Conservation (phyloP, 2,797 vertebrate species). For the Etheostoma perlongum region DNA sequence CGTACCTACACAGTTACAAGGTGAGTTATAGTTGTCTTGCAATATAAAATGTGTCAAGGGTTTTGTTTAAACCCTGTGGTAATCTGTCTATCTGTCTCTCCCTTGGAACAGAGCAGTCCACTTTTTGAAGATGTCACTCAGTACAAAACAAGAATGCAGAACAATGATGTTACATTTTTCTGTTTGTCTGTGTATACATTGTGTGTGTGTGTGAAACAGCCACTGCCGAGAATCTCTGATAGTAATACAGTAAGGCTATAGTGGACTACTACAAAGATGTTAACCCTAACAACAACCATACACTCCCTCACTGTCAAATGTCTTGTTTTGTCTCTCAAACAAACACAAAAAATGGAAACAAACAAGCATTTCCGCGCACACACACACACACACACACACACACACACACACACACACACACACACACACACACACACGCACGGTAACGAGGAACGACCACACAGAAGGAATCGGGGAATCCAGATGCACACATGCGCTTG, state of each 20-base stretch:
- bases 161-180: slow-evolving; percentile 48
- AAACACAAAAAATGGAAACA: slow-evolving; percentile 43
- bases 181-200: slow-evolving; percentile 28
- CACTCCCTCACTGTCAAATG: slow-evolving; percentile 40
- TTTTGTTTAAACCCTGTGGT: slow-evolving; percentile 31
- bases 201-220: slow-evolving; percentile 65
- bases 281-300: slow-evolving; percentile 59
- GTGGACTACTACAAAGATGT: slow-evolving; percentile 70
- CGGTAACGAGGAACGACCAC: slow-evolving; percentile 63
- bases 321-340: slow-evolving; percentile 28
- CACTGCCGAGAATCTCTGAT: slow-evolving; percentile 77
- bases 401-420: slow-evolving; percentile 31
- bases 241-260: slow-evolving; percentile 81
- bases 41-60: slow-evolving; percentile 56
- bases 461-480: slow-evolving; percentile 69
- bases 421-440: slow-evolving; percentile 37
- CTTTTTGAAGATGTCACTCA: slow-evolving; percentile 29
- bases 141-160: slow-evolving; percentile 53
- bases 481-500: slow-evolving; percentile 80
- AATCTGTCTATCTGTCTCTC: slow-evolving; percentile 43
- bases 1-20: slow-evolving; percentile 50
- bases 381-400: too few relatives aligned
- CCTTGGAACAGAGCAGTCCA: slow-evolving; percentile 49
- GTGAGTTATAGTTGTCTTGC: slow-evolving; percentile 49
- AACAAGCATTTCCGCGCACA: slow-evolving; percentile 24